Conservation (phyloP, 1,140 invertebrate species). For the Bicyclus anynana region DNA sequence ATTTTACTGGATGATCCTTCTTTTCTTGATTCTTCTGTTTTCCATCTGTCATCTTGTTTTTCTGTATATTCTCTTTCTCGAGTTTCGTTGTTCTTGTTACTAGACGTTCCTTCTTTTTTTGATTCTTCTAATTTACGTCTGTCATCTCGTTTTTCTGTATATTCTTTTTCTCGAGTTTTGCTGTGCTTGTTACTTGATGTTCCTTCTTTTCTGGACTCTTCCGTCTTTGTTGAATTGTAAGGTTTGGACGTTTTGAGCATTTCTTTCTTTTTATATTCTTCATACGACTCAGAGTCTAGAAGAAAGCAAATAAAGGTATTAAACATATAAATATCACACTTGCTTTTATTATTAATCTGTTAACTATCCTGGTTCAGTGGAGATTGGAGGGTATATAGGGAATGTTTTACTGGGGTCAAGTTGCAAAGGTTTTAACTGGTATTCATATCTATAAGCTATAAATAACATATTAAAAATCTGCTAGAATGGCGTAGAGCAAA, state of each 20-base stretch:
- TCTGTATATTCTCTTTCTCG: conserved; percentile 17
- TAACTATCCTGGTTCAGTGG: too few species aligned
- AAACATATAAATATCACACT: background rate
- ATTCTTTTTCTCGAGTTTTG: conserved; percentile 16
- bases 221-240: conserved; percentile 38
- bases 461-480: too few species aligned
- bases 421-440: too few species aligned
- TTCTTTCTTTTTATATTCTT: conserved; percentile 81
- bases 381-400: too few species aligned
- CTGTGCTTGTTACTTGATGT: conserved; percentile 32
- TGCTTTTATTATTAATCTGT: too few species aligned
- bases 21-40: conserved; percentile 23
- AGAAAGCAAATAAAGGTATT: conserved; percentile 36
- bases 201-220: conserved; percentile 26
- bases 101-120: conserved; percentile 33
- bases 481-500: too few species aligned
- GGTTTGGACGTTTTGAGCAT: conserved; percentile 45
- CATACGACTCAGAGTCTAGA: conserved; percentile 82
- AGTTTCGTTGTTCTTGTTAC: conserved; percentile 28
- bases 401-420: too few species aligned
- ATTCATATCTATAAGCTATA: too few species aligned
- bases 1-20: conserved; percentile 37
- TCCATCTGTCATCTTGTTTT: conserved; percentile 32
- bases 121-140: conserved; percentile 23
- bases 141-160: conserved; percentile 32